Base-by-base conservation (phyloP, 2,113 vertebrate genomes). In the Poicephalus meyeri region DNA sequence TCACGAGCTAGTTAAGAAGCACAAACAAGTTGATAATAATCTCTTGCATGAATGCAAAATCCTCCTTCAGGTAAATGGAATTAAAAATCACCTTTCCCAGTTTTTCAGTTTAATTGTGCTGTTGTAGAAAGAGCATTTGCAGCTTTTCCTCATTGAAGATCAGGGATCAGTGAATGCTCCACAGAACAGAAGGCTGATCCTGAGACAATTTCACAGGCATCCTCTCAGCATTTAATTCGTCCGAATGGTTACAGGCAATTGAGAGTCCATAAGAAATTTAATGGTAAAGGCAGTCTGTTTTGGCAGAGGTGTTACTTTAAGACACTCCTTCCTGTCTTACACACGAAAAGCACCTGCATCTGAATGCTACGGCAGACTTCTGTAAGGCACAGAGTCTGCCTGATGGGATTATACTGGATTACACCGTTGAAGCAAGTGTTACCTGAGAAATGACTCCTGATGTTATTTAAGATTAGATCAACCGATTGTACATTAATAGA, bases 391-490 rank as follows among this genome's bases (percentile, higher is more conserved):
- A 79, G 11, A 39, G 68, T 46, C 84, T 92, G 72, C 74, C 80
- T 86, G 0, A 13, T 64, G 72, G 72, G 80, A 94, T 93, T 91
- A 93, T 28, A 81, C 77, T 64, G 86, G 95, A 94, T 97, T 93
- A 93, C n/a, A 69, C 29, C 39, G 16, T 55, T 90, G 93, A 90
- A 92, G 85, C 42, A 80, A 91, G 68, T 0, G 3, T 94, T 96
- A 91, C 76, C 86, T 95, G 93, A 91, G 76, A 94, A 88, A 84
- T 84, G 7, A 79, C 80, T 96, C 80, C 28, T 93, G 83, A 84
- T 71, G 69, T 56, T 91, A 71, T 2, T 84, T 93, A 96, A 92
- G 76, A 88, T 46, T 90, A 86, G 41, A 89, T 61, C 47, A 76
- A 92, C 39, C 13, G 31, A 61, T 37, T 56, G 68, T 41, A 78